Evolutionary conservation across 2,888 invertebrate genomes (phyloP).

Genomic region (Limnephilus marmoratus): DNA sequence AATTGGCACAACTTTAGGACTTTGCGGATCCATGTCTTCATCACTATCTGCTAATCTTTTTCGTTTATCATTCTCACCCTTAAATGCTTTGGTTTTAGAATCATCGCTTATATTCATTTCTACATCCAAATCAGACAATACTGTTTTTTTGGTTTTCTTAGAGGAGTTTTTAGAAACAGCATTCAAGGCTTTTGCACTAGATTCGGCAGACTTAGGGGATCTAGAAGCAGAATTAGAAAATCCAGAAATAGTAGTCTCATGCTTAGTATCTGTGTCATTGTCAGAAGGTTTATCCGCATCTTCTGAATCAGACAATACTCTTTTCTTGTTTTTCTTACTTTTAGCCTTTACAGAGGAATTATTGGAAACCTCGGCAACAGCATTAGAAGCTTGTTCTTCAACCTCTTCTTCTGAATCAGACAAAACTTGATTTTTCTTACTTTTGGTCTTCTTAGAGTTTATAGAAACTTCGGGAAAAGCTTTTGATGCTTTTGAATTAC

Average conservation of each 20-base stretch:
- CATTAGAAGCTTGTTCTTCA: not conserved
- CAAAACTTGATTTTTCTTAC: not conserved
- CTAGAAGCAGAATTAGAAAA: not conserved
- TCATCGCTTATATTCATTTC: not conserved
- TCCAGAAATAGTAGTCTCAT: not conserved
- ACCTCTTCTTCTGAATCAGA: constrained; percentile 33
- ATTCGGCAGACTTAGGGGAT: not conserved
- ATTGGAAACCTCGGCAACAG: not conserved
- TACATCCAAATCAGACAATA: not conserved
- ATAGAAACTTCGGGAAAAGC: not conserved
- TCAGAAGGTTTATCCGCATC: constrained; percentile 22
- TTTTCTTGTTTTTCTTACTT: constrained; percentile 23
- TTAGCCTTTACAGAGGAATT: not conserved
- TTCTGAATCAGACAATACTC: constrained; percentile 40
- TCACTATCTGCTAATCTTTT: constrained; percentile 6
- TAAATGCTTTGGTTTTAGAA: not conserved
- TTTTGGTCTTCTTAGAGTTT: constrained; percentile 29
- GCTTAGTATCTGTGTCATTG: not conserved
- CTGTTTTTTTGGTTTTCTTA: constrained; percentile 34
- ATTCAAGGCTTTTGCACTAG: not conserved
- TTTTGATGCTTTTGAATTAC: not conserved
- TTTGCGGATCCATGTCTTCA: constrained; percentile 14
- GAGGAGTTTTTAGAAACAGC: not conserved
- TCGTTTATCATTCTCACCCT: not conserved
- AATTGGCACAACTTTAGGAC: not conserved